Evolutionary conservation across 2,113 vertebrate genomes (phyloP).

Genomic region (Actinemys pallida): DNA sequence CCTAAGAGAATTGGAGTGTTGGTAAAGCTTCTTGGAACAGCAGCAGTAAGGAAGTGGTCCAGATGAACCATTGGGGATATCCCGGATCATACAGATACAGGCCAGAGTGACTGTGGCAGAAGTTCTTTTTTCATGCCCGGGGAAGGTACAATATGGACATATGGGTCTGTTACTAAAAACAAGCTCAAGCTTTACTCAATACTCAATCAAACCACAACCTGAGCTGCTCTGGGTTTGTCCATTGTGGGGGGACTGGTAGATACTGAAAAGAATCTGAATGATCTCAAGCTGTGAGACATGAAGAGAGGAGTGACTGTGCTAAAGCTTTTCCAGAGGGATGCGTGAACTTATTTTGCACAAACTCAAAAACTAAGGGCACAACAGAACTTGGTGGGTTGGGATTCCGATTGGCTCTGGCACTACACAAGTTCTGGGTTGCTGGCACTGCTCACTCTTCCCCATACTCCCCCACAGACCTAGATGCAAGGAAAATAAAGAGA

Average conservation of each 20-base stretch:
- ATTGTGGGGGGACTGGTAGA: neutral
- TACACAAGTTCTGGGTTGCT: neutral
- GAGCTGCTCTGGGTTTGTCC: neutral
- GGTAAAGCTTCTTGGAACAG: slow-evolving; percentile 46
- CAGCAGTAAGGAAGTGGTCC: neutral
- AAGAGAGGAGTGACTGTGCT: neutral
- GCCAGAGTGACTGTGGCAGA: neutral
- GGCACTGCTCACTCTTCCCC: neutral
- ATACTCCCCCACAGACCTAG: neutral
- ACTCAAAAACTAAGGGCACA: slow-evolving; percentile 1
- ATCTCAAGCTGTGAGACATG: neutral
- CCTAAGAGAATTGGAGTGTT: slow-evolving; percentile 49
- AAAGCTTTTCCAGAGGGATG: neutral
- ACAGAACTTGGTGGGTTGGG: slow-evolving; percentile 5
- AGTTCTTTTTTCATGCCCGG: neutral
- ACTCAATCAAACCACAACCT: neutral
- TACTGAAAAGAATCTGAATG: neutral
- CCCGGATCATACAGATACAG: slow-evolving; percentile 28
- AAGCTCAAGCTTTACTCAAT: neutral
- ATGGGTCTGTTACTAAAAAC: neutral
- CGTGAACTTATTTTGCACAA: neutral
- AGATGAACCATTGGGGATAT: slow-evolving; percentile 1
- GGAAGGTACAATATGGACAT: neutral
- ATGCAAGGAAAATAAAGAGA: neutral
- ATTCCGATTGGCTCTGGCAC: neutral